phyloP scores from a whole-genome alignment of 2,113 vertebrate genomes.

The Leiothrix lutea region DNA sequence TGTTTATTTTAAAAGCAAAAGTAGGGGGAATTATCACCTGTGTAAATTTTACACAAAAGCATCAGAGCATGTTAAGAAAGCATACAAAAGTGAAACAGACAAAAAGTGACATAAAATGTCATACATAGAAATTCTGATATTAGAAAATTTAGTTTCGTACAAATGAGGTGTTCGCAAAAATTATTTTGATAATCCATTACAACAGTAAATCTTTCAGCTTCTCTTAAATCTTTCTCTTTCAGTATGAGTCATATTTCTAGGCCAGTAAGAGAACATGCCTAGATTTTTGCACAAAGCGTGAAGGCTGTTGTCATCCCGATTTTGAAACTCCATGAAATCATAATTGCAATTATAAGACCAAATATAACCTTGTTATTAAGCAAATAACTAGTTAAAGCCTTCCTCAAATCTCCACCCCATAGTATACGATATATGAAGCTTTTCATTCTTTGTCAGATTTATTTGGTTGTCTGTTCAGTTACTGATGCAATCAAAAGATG shows the following conservation, averaged over 20 bases:
- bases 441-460: conserved; percentile 61
- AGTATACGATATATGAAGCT: neutral
- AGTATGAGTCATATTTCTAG: neutral
- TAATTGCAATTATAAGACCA: neutral
- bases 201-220: neutral
- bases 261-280: neutral
- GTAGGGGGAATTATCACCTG: neutral
- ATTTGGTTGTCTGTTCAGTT: conserved; percentile 45
- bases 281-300: neutral
- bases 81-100: neutral
- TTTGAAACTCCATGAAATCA: conserved; percentile 39
- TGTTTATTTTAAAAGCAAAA: neutral
- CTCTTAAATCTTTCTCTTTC: neutral
- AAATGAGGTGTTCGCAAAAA: neutral
- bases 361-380: conserved; percentile 46
- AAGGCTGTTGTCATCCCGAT: neutral
- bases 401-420: conserved; percentile 12
- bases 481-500: conserved; percentile 25
- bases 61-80: neutral
- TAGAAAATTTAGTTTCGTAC: neutral
- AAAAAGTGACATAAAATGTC: neutral
- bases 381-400: conserved; percentile 25
- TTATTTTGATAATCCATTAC: neutral
- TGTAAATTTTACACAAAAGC: neutral
- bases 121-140: neutral